A percentile compares a stretch with the other conserved stretches of the same genome.
These are phyloP conservation scores for Drosophila longiperda DNA, from an alignment of 2,888 invertebrate genomes.

Conservation along the genomic window DNA sequence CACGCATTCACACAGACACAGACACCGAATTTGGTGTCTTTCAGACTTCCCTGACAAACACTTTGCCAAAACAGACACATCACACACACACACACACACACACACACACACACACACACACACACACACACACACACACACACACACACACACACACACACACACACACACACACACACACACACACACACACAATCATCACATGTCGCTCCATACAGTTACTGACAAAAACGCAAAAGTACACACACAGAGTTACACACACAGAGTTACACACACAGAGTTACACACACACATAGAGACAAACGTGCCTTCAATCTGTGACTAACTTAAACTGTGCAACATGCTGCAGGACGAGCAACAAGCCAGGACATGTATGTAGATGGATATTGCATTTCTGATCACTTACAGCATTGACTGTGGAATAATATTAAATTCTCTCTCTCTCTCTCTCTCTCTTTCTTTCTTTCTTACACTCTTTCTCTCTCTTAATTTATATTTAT, in stretches of 20 bases:
- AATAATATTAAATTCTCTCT: neutral
- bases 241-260: constrained; percentile 16
- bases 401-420: neutral
- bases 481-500: neutral
- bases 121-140: constrained; percentile 40
- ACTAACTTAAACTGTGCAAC: constrained; percentile 37
- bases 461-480: neutral
- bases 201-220: constrained; percentile 32
- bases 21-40: neutral
- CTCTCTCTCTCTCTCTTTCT: neutral
- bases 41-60: constrained; percentile 9
- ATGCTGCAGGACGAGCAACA: constrained; percentile 11
- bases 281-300: constrained; percentile 7
- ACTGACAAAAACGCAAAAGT: constrained; percentile 39
- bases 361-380: constrained; percentile 1
- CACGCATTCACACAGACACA: constrained; percentile 8
- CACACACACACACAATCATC: constrained; percentile 44
- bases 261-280: constrained; percentile 16
- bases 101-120: constrained; percentile 39
- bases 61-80: constrained; percentile 50
- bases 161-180: constrained; percentile 21
- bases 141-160: constrained; percentile 41
- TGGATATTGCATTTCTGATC: constrained; percentile 12
- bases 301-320: constrained; percentile 21
- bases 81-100: constrained; percentile 42